These are phyloP conservation scores for Andrena bucephala DNA, from an alignment of 2,888 invertebrate genomes.

Conservation along the genomic window DNA sequence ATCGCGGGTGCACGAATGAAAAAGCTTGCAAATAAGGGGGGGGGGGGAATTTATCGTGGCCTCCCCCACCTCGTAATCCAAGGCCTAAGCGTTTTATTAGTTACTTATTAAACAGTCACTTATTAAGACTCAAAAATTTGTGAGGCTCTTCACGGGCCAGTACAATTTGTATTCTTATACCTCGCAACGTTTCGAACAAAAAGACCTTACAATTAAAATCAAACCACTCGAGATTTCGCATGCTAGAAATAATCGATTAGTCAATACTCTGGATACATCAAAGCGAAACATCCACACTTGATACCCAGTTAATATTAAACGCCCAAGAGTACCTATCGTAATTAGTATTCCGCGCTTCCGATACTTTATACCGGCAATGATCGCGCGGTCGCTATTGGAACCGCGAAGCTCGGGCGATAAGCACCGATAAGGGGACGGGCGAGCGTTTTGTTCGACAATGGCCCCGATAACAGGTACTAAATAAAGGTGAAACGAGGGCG, in stretches of 20 bases:
- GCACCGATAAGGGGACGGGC: slow-evolving; percentile 14
- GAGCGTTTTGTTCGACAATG: slow-evolving; percentile 28
- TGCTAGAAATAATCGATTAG: neutral
- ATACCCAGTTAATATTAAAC: neutral
- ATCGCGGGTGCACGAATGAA: slow-evolving; percentile 21
- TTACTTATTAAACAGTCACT: neutral
- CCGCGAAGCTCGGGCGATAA: neutral
- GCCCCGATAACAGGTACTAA: slow-evolving; percentile 22
- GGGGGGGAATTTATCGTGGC: slow-evolving; percentile 37
- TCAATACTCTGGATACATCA: neutral
- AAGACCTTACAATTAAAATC: too few relatives aligned
- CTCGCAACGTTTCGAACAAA: too few relatives aligned
- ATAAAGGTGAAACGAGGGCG: slow-evolving; percentile 51
- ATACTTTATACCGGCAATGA: neutral
- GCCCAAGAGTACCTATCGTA: neutral
- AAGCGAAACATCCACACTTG: neutral
- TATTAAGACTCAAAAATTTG: neutral
- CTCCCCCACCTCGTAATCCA: slow-evolving; percentile 3
- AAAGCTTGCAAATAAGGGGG: slow-evolving; percentile 23
- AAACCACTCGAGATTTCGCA: too few relatives aligned
- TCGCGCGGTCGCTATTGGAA: neutral
- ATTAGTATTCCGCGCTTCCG: neutral
- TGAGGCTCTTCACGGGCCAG: too few relatives aligned
- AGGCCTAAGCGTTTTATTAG: slow-evolving; percentile 23
- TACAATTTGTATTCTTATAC: too few relatives aligned